Percentiles rank a stretch among this genome's conserved stretches.
These are phyloP conservation scores for Apamea anceps DNA, from an alignment of 2,888 invertebrate genomes.

Conservation along the genomic window DNA sequence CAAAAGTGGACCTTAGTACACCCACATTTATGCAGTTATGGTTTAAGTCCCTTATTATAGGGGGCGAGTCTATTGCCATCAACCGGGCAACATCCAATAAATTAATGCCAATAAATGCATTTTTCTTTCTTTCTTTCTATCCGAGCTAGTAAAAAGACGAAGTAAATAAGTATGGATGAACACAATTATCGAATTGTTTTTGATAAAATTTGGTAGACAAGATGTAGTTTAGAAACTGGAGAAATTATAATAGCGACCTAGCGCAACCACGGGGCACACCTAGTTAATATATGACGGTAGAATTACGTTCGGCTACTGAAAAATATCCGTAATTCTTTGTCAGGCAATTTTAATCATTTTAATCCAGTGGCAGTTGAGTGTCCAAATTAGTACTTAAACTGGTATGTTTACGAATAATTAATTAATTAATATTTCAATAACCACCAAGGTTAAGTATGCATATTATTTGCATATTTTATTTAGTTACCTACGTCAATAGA, in stretches of 20 bases:
- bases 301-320: neutral
- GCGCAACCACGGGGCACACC: neutral
- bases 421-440: neutral
- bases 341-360: neutral
- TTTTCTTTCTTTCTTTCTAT: too few relatives aligned
- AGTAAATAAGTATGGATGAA: too few relatives aligned
- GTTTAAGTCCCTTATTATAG: too few relatives aligned
- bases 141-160: too few relatives aligned
- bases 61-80: too few relatives aligned
- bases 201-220: too few relatives aligned
- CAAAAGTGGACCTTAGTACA: too few relatives aligned
- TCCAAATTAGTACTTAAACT: neutral
- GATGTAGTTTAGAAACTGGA: too few relatives aligned
- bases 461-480: conserved; percentile 23
- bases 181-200: too few relatives aligned
- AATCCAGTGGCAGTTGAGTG: neutral
- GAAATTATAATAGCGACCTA: neutral
- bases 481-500: conserved; percentile 30
- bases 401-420: neutral
- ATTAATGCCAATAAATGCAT: too few relatives aligned
- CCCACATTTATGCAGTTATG: too few relatives aligned
- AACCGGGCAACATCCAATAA: too few relatives aligned
- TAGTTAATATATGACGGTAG: neutral
- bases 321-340: neutral
- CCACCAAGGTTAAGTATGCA: conserved; percentile 24